These are phyloP conservation scores for Myotis brandtii DNA, from an alignment of 2,113 vertebrate species.

Conservation along the genomic window DNA sequence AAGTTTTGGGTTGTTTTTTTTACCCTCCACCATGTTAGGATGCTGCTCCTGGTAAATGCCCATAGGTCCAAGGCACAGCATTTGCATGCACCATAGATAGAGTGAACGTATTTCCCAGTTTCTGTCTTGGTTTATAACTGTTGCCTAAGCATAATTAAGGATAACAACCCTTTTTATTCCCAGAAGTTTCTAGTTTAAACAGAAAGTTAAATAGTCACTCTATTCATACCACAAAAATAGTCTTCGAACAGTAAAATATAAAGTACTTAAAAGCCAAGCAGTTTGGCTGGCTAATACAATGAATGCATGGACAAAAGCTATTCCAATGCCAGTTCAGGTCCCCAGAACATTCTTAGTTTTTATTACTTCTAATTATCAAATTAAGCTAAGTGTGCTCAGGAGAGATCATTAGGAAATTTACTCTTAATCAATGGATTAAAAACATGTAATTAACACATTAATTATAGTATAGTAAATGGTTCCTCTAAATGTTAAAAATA, in stretches of 20 bases:
- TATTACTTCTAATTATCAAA: conserved; percentile 27
- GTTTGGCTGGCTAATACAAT: not conserved
- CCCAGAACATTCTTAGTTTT: conserved; percentile 14
- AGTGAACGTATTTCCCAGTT: not conserved
- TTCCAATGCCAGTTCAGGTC: not conserved
- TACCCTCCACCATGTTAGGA: not conserved
- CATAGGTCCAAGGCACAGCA: not conserved
- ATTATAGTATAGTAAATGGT: not conserved
- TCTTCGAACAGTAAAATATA: conserved; percentile 14
- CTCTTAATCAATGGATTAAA: conserved; percentile 30
- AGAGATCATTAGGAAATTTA: conserved; percentile 30
- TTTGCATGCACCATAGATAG: not conserved
- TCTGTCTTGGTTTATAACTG: not conserved
- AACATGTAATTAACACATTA: not conserved
- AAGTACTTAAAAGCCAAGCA: not conserved
- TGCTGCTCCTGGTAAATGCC: not conserved
- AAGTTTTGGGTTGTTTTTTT: not conserved
- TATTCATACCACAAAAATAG: conserved; percentile 32
- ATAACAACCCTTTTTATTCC: not conserved
- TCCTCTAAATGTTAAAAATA: conserved; percentile 39
- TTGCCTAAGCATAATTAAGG: not conserved
- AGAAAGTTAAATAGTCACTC: not conserved
- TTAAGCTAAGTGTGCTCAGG: conserved; percentile 1
- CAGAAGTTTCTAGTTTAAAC: not conserved
- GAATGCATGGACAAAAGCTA: not conserved